These are phyloP conservation scores for Apomyelois bistriatella DNA, from an alignment of 2,888 invertebrate genomes.

Conservation along the genomic window DNA sequence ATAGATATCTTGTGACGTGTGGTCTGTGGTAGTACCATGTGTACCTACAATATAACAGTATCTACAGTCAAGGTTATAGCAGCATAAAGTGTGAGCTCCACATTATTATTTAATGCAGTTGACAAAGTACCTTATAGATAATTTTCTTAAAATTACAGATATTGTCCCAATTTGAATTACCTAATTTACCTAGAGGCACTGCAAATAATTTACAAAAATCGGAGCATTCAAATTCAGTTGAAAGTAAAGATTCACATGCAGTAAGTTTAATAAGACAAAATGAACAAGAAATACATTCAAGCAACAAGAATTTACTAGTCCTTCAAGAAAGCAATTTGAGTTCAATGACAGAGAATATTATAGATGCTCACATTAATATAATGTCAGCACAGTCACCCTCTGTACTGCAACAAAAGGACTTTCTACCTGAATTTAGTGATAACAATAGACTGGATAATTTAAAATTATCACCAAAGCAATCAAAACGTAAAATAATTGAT, in stretches of 20 bases:
- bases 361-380: neutral
- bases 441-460: neutral
- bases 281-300: neutral
- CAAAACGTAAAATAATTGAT: constrained; percentile 63
- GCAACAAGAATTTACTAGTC: neutral
- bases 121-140: too few relatives aligned
- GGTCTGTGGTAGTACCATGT: too few relatives aligned
- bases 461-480: constrained; percentile 45
- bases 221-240: constrained; percentile 9
- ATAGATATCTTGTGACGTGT: too few relatives aligned
- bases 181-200: constrained; percentile 30
- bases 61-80: too few relatives aligned
- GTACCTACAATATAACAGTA: too few relatives aligned
- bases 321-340: neutral
- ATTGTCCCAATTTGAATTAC: constrained; percentile 64
- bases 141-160: constrained; percentile 41
- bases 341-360: neutral
- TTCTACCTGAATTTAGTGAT: neutral
- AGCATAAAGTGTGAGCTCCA: neutral
- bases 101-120: too few relatives aligned
- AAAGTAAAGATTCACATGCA: constrained; percentile 13
- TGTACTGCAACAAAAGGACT: neutral
- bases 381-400: neutral
- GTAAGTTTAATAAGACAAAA: neutral
- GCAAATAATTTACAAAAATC: constrained; percentile 3